These are phyloP conservation scores for Neogobius melanostomus DNA, from an alignment of 2,113 vertebrate species.

Conservation along the genomic window DNA sequence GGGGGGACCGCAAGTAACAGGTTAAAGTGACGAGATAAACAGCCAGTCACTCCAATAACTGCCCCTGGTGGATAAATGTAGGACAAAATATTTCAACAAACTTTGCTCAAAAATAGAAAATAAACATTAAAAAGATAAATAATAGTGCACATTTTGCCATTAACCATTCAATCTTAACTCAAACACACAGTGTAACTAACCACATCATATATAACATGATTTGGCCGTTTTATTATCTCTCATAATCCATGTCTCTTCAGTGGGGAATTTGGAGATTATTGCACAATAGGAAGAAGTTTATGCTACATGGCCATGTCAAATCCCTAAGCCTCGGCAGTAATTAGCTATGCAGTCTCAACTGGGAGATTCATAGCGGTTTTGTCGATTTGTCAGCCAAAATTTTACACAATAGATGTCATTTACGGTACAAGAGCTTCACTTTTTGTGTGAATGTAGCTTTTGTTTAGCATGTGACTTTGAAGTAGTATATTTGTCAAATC, in stretches of 20 bases:
- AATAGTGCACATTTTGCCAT: no score
- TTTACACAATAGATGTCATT: background rate
- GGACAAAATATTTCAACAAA: no score
- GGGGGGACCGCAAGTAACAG: no score
- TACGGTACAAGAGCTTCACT: background rate
- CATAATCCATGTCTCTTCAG: conserved; percentile 30
- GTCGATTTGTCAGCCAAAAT: conserved; percentile 7
- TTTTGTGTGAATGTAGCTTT: background rate
- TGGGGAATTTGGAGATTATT: conserved; percentile 8
- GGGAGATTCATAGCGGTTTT: conserved; percentile 22
- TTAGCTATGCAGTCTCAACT: conserved; percentile 22
- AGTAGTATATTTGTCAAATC: background rate
- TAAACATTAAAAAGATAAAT: no score
- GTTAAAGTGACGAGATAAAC: no score
- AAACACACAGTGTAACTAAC: background rate
- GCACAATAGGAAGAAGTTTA: conserved; percentile 15
- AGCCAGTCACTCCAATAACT: no score
- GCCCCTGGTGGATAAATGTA: no score
- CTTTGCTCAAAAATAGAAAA: no score
- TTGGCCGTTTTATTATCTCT: conserved; percentile 20
- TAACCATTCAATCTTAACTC: no score
- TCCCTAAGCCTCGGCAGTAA: conserved; percentile 33
- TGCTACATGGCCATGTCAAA: conserved; percentile 25
- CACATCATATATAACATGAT: background rate
- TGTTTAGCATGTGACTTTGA: background rate